Evolutionary conservation across 2,888 invertebrate species (phyloP), one percentile per base, ranked within the genome.

Genomic region (Eurytoma californica): DNA sequence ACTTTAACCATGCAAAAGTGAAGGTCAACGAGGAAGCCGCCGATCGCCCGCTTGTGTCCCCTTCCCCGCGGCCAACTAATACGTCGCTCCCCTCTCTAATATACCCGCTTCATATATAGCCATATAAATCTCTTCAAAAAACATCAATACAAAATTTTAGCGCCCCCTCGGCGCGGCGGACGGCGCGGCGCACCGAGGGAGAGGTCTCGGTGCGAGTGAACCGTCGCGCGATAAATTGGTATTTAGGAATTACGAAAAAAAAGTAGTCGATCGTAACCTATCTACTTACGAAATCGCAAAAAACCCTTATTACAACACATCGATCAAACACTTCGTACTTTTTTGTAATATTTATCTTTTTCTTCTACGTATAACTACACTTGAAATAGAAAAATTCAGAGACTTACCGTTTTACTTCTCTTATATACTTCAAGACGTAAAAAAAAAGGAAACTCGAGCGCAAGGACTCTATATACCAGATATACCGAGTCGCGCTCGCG

Each of bases 111-210:
- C 3, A 39, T 72, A 63, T 69, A 77, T 73, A 85, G 83, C 84
- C 84, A 86, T 86, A 86, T 86, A 86, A 86, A 84, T 86, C 84
- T 86, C 83, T 86, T 85, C 83, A 83, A 86, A 87, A 86, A 87
- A 87, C 87, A 84, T 86, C 85, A 84, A 87, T 87, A 87, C 86
- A 87, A 86, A 85, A 85, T 82, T 84, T 83, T 81, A 65, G 76
- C 63, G 80, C 77, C 82, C 80, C 78, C 72, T 74, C 78, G 80
- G 80, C 77, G 30, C 63, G 63, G 9, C 12, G n/a, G n/a, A 20
- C 13, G 12, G 30, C 73, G 61, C 60, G 67, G 67, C 80, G 78
- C 70, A 3, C 39, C 76, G 73, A 53, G 61, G 68, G 47, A 78
- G 85, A 85, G 83, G 85, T 84, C 76, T 58, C 63, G 84, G 39